These are phyloP conservation scores for Ptilonorhynchus violaceus DNA, from an alignment of 2,113 vertebrate genomes.

Conservation along the genomic window DNA sequence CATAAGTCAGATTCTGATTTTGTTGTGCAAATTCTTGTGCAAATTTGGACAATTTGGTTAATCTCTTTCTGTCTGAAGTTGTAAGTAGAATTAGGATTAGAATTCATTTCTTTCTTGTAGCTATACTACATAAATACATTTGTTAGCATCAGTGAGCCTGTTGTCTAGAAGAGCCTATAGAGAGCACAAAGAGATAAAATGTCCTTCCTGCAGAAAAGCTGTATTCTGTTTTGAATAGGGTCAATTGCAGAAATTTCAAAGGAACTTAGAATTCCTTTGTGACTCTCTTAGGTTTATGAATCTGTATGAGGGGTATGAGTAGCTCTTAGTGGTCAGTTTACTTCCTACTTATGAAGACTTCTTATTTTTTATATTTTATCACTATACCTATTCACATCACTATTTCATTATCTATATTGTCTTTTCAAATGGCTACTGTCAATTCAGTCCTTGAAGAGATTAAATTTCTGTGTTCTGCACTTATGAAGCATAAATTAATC, in stretches of 20 bases:
- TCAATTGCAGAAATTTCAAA: background rate
- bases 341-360: background rate
- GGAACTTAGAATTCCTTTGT: background rate
- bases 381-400: background rate
- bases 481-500: background rate
- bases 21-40: background rate
- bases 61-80: background rate
- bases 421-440: background rate
- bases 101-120: background rate
- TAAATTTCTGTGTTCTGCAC: background rate
- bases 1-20: background rate
- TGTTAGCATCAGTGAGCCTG: background rate
- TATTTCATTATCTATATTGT: background rate
- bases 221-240: background rate
- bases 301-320: background rate
- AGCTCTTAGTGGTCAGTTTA: background rate
- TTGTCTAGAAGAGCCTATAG: background rate
- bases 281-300: background rate
- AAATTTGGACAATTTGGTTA: background rate
- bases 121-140: background rate
- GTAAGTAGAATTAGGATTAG: background rate
- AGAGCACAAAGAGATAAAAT: background rate
- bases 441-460: background rate
- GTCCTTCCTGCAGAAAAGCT: background rate
- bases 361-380: background rate